A percentile compares a stretch with the other conserved stretches of the same genome.
Conservation (phyloP, 2,797 vertebrate genomes). For the Malacoraja senta region DNA sequence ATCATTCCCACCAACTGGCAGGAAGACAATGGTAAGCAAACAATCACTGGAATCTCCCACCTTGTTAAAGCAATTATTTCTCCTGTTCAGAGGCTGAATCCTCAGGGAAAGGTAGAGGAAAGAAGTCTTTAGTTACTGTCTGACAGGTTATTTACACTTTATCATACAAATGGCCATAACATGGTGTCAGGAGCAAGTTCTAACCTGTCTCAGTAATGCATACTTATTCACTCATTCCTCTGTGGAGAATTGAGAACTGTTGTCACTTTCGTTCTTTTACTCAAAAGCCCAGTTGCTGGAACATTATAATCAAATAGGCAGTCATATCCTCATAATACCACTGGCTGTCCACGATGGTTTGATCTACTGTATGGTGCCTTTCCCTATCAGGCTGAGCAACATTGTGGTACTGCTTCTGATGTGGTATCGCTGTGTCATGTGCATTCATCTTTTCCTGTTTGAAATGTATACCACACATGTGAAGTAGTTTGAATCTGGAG, state of each 20-base stretch:
- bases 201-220: slow-evolving; percentile 30
- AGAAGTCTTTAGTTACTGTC: slow-evolving; percentile 41
- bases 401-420: neutral
- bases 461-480: neutral
- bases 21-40: slow-evolving; percentile 67
- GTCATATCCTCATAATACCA: slow-evolving; percentile 29
- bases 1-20: slow-evolving; percentile 68
- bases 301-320: slow-evolving; percentile 33
- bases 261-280: neutral
- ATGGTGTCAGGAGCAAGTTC: slow-evolving; percentile 35
- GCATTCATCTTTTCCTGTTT: slow-evolving; percentile 20
- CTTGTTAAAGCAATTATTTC: slow-evolving; percentile 56
- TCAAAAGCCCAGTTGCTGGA: slow-evolving; percentile 25
- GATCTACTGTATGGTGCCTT: neutral
- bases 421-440: neutral
- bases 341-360: slow-evolving; percentile 19
- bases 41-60: slow-evolving; percentile 63
- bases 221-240: slow-evolving; percentile 32
- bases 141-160: slow-evolving; percentile 24
- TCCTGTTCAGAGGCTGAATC: slow-evolving; percentile 40
- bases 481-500: neutral
- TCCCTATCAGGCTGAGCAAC: neutral
- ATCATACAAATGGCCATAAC: slow-evolving; percentile 31
- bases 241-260: slow-evolving; percentile 20
- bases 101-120: slow-evolving; percentile 36